A percentile compares a stretch with the other conserved stretches of the same genome.
phyloP scores from a whole-genome alignment of 2,113 vertebrate genomes.

The Trematocara stigmaticum region DNA sequence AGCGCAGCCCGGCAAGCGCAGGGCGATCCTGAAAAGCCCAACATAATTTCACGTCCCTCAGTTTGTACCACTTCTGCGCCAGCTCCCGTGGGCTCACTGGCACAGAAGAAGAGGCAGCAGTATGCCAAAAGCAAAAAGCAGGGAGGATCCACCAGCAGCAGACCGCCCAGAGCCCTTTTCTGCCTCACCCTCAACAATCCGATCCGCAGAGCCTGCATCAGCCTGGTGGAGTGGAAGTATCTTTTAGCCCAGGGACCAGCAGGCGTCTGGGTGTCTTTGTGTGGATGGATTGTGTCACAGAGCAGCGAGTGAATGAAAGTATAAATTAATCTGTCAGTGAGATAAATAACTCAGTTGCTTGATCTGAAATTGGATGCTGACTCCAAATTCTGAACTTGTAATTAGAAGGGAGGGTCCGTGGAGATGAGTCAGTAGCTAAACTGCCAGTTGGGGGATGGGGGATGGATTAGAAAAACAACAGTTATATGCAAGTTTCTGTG shows the following conservation, averaged over 20 bases:
- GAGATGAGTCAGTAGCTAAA: neutral
- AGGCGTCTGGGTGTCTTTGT: neutral
- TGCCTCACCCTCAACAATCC: constrained; percentile 98
- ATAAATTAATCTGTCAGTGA: neutral
- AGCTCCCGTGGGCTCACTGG: constrained; percentile 85
- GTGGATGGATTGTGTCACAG: neutral
- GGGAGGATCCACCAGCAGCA: constrained; percentile 87
- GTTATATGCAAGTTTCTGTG: neutral
- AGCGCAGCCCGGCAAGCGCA: constrained; percentile 87
- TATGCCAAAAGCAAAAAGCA: constrained; percentile 99
- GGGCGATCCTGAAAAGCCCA: constrained; percentile 64
- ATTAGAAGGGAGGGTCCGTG: neutral
- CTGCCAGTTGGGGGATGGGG: neutral
- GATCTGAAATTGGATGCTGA: neutral
- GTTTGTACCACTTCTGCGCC: constrained; percentile 37
- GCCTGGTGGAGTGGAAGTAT: constrained; percentile 99
- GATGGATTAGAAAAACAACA: neutral
- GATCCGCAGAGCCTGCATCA: constrained; percentile 98
- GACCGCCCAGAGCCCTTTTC: constrained; percentile 94
- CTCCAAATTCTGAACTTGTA: neutral
- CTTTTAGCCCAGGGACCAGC: constrained; percentile 63
- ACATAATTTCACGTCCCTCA: constrained; percentile 69
- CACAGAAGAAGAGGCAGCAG: constrained; percentile 97
- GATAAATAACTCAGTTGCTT: neutral
- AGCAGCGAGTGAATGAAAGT: neutral